Conservation (phyloP, 53 echinoderm and acorn worm species). For the Antedon mediterranea region DNA sequence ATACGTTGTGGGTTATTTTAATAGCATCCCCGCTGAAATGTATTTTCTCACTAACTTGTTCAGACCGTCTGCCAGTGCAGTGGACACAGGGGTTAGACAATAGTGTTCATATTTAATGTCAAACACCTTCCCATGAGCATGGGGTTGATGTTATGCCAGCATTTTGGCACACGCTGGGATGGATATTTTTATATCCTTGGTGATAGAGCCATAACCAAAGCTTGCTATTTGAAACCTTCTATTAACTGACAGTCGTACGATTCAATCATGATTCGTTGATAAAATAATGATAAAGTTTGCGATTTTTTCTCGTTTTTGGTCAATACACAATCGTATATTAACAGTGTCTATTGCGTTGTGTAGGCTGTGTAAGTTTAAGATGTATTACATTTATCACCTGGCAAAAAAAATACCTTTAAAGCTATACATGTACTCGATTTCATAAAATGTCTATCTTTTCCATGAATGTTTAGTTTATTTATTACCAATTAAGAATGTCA, state of each 20-base stretch:
- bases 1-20: not conserved
- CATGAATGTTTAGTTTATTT: too few species aligned
- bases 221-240: not conserved
- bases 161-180: not conserved
- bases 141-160: not conserved
- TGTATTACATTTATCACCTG: too few species aligned
- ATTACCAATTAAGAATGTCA: too few species aligned
- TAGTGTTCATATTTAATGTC: not conserved
- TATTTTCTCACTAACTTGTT: not conserved
- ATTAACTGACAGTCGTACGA: not conserved
- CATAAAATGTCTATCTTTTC: too few species aligned
- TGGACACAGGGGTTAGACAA: not conserved
- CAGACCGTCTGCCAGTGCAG: not conserved
- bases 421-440: too few species aligned
- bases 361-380: too few species aligned
- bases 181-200: not conserved
- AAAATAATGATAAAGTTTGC: too few species aligned
- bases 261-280: not conserved
- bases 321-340: too few species aligned
- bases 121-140: not conserved
- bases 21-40: not conserved
- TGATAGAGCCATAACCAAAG: not conserved
- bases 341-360: too few species aligned
- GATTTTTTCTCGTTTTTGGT: too few species aligned
- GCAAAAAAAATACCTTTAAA: too few species aligned